Percentiles rank a stretch among this genome's conserved stretches.
phyloP scores from a whole-genome alignment of 2,113 vertebrate genomes.

The Hystrix brachyura region DNA sequence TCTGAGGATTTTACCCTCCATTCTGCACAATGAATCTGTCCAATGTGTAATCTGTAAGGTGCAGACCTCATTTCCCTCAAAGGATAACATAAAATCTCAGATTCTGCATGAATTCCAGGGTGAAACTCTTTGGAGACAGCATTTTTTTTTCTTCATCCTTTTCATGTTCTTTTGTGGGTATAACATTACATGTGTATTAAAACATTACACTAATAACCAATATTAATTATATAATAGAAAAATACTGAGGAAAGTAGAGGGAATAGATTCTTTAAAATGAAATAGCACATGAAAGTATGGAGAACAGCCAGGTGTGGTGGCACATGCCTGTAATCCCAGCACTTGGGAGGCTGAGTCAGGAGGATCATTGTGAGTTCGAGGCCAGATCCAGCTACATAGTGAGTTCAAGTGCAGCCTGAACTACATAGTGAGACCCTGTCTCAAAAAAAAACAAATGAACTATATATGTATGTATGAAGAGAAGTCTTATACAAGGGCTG shows the following conservation, averaged over 20 bases:
- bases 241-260: neutral
- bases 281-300: neutral
- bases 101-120: neutral
- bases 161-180: neutral
- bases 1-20: neutral
- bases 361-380: too few species aligned
- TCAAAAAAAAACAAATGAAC: too few species aligned
- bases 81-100: neutral
- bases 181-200: neutral
- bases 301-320: neutral
- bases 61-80: neutral
- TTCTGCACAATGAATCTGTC: neutral
- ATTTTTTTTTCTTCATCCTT: neutral
- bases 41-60: neutral
- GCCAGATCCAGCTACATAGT: too few species aligned
- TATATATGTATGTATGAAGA: neutral
- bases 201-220: neutral
- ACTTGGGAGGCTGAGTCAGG: too few species aligned
- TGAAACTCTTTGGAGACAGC: neutral
- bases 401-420: too few species aligned
- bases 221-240: neutral
- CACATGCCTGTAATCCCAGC: too few species aligned
- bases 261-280: neutral
- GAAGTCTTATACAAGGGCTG: accelerated
- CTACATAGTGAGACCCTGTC: too few species aligned